Conservation (phyloP, 2,888 invertebrate genomes). For the Erynnis tages region DNA sequence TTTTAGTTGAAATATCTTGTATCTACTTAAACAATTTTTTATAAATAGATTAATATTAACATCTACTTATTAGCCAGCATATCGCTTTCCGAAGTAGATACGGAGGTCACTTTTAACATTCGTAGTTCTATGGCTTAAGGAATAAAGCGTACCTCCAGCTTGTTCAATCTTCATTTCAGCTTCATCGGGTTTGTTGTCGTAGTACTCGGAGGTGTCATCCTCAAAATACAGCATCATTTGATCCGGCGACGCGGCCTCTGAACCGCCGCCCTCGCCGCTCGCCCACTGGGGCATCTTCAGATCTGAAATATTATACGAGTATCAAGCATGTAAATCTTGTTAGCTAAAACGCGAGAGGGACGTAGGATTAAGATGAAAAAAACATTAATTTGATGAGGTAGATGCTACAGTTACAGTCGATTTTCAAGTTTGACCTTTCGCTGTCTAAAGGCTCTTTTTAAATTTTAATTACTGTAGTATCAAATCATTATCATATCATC, state of each 20-base stretch:
- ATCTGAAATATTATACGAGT: conserved; percentile 34
- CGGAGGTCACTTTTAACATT: no score
- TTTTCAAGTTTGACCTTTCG: no score
- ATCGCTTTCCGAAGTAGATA: no score
- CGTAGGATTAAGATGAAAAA: not conserved
- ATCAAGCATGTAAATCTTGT: not conserved
- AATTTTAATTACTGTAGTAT: no score
- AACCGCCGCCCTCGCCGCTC: conserved; percentile 47
- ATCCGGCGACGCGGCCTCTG: conserved; percentile 56
- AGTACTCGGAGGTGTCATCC: conserved; percentile 58
- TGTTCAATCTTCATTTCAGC: conserved; percentile 58
- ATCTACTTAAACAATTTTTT: no score
- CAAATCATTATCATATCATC: no score
- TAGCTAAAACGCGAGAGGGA: not conserved
- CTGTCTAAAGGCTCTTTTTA: no score
- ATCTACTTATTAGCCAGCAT: no score
- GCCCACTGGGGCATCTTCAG: conserved; percentile 64
- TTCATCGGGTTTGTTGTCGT: conserved; percentile 51
- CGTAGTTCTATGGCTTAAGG: no score
- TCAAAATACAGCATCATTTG: conserved; percentile 54
- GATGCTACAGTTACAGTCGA: not conserved
- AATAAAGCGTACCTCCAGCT: conserved; percentile 47
- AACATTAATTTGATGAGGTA: not conserved
- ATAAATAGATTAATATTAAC: no score
- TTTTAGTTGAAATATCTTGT: no score